These are phyloP conservation scores for Melopsittacus undulatus DNA, from an alignment of 2,797 vertebrate genomes.

Conservation along the genomic window DNA sequence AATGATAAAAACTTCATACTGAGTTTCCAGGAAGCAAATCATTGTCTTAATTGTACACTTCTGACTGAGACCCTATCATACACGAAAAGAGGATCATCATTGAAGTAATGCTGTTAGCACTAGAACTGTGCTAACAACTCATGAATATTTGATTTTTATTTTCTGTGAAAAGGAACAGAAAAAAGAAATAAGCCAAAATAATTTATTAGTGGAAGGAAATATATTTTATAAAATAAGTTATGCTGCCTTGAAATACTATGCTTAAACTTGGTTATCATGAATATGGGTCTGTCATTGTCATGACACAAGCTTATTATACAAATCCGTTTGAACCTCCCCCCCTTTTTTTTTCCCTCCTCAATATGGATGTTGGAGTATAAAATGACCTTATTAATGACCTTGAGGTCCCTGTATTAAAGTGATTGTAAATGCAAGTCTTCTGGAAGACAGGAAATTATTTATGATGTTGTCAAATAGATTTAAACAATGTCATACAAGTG, in stretches of 20 bases:
- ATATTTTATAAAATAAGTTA: neutral
- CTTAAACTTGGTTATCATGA: neutral
- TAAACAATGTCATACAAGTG: neutral
- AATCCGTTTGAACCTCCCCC: fast-evolving
- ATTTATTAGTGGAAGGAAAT: neutral
- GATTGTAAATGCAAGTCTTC: neutral
- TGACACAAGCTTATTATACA: neutral
- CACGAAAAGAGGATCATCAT: neutral
- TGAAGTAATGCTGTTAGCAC: neutral
- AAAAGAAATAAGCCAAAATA: neutral
- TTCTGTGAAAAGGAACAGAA: neutral
- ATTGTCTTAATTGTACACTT: neutral
- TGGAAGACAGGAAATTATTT: neutral
- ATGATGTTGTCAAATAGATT: neutral
- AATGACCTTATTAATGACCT: neutral
- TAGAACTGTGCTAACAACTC: neutral
- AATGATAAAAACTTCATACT: neutral
- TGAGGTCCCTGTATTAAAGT: neutral
- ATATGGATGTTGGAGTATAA: neutral
- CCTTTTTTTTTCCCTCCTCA: neutral
- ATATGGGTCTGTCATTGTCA: neutral
- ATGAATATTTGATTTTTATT: neutral
- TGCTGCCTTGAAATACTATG: neutral
- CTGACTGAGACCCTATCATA: neutral
- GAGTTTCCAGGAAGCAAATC: neutral